Evolutionary conservation across 1,140 invertebrate species (phyloP), one percentile per base, ranked within the genome.

Genomic region (Diorhabda carinulata): DNA sequence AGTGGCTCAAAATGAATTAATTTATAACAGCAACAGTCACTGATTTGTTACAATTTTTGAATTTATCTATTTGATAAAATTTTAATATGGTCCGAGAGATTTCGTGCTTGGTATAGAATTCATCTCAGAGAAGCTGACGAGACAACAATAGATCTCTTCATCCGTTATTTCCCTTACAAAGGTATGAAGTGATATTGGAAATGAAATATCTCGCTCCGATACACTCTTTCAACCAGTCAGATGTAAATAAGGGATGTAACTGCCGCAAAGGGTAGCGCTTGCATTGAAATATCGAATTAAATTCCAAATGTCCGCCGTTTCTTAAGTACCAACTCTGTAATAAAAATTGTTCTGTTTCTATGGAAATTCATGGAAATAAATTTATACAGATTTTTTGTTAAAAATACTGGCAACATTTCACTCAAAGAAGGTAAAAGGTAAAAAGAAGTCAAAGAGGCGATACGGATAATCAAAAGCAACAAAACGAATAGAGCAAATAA

Each of bases 121-220:
- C 67, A 66, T 71, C 64, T 66, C 67, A 47, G 66, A 67, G 58
- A 52, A 44, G 67, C 70, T 71, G 77, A 77, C 76, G 75, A 73
- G 73, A 74, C 73, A 75, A 79, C 78, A 79, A 79, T 79, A 63
- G 77, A 69, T 67, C 72, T 61, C 74, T 71, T 74, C 73, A 76
- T 72, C 74, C 77, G 77, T 78, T 76, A 76, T 73, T 75, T 73
- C 70, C 63, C 73, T 70, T 61, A 76, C 74, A 77, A 77, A 76
- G 74, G 73, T 72, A 72, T 73, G 70, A 76, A 78, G 74, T 76
- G 77, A 80, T 80, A 80, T 78, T 78, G 78, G 78, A 79, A 79
- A 80, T 78, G 76, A 78, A 80, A 79, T 78, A 78, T 79, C 76
- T 78, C 78, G 78, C 78, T 76, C 66, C 73, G 72, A 74, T 80